These are phyloP conservation scores for Boloria selene DNA, from an alignment of 2,888 invertebrate genomes.

Conservation along the genomic window DNA sequence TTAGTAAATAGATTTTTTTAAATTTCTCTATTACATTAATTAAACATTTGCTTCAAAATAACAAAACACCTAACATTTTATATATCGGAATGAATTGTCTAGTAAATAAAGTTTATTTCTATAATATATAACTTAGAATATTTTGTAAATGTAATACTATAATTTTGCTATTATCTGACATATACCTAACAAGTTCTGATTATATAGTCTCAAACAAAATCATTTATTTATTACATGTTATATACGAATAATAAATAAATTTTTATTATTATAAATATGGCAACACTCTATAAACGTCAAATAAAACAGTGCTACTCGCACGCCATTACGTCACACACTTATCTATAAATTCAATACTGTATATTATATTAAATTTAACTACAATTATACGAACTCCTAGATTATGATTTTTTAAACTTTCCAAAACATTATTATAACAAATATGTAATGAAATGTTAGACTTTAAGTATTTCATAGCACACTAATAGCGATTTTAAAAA, in stretches of 20 bases:
- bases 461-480: slow-evolving; percentile 15
- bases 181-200: neutral
- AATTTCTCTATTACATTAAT: slow-evolving; percentile 22
- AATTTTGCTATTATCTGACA: slow-evolving; percentile 1
- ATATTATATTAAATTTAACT: slow-evolving; percentile 34
- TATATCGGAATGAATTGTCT: slow-evolving; percentile 36
- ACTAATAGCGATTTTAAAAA: slow-evolving; percentile 3
- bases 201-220: no score
- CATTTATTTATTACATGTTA: slow-evolving; percentile 3
- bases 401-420: slow-evolving; percentile 29
- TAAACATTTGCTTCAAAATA: slow-evolving; percentile 30
- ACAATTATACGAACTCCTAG: slow-evolving; percentile 27
- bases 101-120: slow-evolving; percentile 37
- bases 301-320: slow-evolving; percentile 63
- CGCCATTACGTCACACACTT: slow-evolving; percentile 48
- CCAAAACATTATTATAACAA: slow-evolving; percentile 32
- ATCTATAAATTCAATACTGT: slow-evolving; percentile 54
- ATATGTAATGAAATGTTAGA: slow-evolving; percentile 29
- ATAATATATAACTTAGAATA: slow-evolving; percentile 22
- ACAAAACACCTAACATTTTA: slow-evolving; percentile 40
- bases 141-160: slow-evolving; percentile 4
- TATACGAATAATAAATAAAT: slow-evolving; percentile 33
- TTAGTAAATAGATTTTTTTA: slow-evolving; percentile 26
- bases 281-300: slow-evolving; percentile 50
- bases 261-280: slow-evolving; percentile 46